Evolutionary conservation across 30 jellyfish, hydroid and myxozoan species (phyloP), one percentile per base, ranked within the genome.

Genomic region (Thelohanellus kitauei): DNA sequence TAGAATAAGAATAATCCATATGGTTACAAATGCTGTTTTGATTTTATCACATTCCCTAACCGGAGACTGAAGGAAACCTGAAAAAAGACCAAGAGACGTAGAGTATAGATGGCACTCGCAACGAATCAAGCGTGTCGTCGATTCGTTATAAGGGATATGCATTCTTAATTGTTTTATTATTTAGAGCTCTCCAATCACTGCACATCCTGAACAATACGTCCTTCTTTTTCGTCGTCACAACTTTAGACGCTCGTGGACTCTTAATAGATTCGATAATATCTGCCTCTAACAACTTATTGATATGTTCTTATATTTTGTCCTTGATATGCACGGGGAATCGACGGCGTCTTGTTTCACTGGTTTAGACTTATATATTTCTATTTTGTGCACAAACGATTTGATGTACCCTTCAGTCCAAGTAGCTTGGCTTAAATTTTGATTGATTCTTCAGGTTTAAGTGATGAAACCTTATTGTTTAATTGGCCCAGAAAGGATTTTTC

Each of bases 121-220:
- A 32, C 3, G 80, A 50, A 47, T 56, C 65, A 18, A 46, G 42
- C 3, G 44, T 33, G 21, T 47, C 48, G 33, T 47, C 66, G 8
- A 56, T 33, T 20, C 66, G 15, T n/a, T 62, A 64, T 3, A 56
- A 21, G 12, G 80, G 56, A 22, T 56, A 45, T 11, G 63, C 62
- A 46, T 56, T 57, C 34, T 40, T 56, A 19, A 40, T 45, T 1
- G 66, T 47, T 14, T 46, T 49, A 20, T 10, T 40, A 24, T 56
- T 56, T 2, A 35, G 41, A 18, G 41, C 48, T 0, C 80, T 38
- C 17, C 42, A 58, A 33, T 58, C 58, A 4, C 49, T 27, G 33
- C 67, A 57, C 20, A 45, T 37, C 1, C 73, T 46, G 14, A 30
- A 31, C 2, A 13, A 18, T 13, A 63, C 82, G 47, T 57, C 66